Conservation (phyloP, 2,113 vertebrate genomes). For the Grantiella picta region DNA sequence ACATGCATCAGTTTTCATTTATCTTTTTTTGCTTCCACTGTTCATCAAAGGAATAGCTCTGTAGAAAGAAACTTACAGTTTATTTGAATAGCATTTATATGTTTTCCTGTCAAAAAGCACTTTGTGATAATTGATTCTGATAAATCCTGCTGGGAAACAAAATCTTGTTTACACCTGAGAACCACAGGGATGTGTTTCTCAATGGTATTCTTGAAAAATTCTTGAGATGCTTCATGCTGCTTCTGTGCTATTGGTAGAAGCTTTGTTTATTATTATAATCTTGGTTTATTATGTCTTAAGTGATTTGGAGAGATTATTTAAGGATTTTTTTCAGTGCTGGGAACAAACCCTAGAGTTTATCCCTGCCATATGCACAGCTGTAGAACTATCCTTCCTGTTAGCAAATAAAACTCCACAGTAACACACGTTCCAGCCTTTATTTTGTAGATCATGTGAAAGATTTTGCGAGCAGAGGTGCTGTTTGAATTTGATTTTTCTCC, state of each 20-base stretch:
- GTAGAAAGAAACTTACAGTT: not conserved
- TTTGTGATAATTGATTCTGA: not conserved
- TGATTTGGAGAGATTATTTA: not conserved
- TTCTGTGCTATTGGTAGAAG: not conserved
- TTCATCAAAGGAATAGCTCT: not conserved
- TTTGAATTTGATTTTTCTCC: not conserved
- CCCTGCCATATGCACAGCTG: not conserved
- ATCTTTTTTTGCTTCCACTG: not conserved
- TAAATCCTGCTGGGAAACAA: not conserved
- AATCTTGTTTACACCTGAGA: not conserved
- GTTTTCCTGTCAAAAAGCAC: not conserved
- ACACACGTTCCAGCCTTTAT: not conserved
- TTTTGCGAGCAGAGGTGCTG: not conserved
- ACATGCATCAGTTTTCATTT: not conserved
- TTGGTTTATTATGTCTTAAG: not conserved
- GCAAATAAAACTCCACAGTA: not conserved
- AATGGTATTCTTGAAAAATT: not conserved
- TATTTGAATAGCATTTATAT: not conserved
- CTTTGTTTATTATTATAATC: too few species aligned
- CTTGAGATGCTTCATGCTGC: not conserved
- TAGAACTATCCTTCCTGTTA: not conserved
- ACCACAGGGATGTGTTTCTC: not conserved
- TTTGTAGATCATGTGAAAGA: not conserved
- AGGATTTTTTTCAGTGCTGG: not conserved
- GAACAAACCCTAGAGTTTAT: not conserved